Evolutionary conservation across 23 tunicate genomes (phyloP), one percentile per base, ranked within the genome.

Genomic region (Pegea sp.): DNA sequence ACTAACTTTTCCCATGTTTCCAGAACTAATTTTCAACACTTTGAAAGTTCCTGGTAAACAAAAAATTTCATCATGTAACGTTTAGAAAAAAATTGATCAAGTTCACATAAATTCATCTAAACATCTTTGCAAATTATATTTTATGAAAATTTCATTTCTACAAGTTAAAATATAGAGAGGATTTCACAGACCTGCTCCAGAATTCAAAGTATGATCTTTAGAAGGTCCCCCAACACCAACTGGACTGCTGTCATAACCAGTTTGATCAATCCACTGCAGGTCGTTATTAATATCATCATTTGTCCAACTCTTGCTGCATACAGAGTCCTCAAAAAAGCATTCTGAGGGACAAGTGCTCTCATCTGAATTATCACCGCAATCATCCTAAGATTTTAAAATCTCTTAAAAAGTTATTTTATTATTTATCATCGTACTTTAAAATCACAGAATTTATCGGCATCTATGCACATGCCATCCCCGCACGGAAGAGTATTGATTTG

Each of bases 321-420:
- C 18, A 19, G 38, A 62, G 25, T 67, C 57, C 33, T 74, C 95
- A 27, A 84, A 84, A 58, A 52, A 51, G 29, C 95, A 84, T 13
- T 64, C 27, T 0, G 67, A 28, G 4, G 95, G 95, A 55, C 95
- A 84, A 20, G 68, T 29, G 13, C 29, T 38, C 52, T 84, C 95
- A 60, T 84, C 95, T 21, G 76, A 67, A n/a, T 49, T 53, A 58
- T 74, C 95, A 2, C 73, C 42, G 53, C 95, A 84, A 24, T 84
- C 95, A 6, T 54, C 42, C 95, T 84, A 0, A n/a, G 25, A 52
- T 13, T 18, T 20, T 22, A 18, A 52, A 13, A 20, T 6, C 19
- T 50, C 6, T 6, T 13, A 13, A 11, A 50, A 11, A 50, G 13
- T 50, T 50, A 6, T 13, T 50, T 6, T 50, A 18, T 50, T 50